Evolutionary conservation across 2,113 vertebrate genomes (phyloP), one percentile per base, ranked within the genome.

Genomic region (Calypte anna): DNA sequence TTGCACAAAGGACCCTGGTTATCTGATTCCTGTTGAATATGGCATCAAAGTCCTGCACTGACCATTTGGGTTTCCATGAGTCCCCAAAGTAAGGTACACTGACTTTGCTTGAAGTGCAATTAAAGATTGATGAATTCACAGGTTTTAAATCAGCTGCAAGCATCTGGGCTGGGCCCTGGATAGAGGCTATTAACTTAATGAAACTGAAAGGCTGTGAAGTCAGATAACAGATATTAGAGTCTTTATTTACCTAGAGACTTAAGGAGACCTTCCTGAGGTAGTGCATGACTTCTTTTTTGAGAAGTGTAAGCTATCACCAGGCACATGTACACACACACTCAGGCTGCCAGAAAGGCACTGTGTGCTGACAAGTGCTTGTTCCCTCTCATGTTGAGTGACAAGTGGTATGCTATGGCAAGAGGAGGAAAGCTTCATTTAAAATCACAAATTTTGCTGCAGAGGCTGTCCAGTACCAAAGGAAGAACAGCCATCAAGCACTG

Each of bases 101-200:
- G 95, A 84, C 90, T 97, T 93, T 74, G 33, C 85, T 88, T 83
- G 80, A 94, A 96, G 90, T 86, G 54, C 76, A 84, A 28, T 96
- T 92, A 90, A 82, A 96, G 88, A 96, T 33, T 95, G 90, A 96
- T 96, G 93, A 96, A 88, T 96, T 96, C 88, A 88, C 90, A 94
- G 88, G 76, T 90, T 96, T 94, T 94, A 97, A 96, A 96, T 96
- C 95, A 96, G 88, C 88, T 73, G 66, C 82, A 83, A 88, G 94
- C 88, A 88, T 93, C 96, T n/a, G 5, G 67, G 69, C 82, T 90
- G 69, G 76, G 80, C 95, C 76, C 88, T 91, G 95, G 86, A 86
- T 92, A 62, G 59, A 86, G 82, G 88, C 95, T 96, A 96, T 96
- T 96, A 97, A 94, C 88, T 83, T 93, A 96, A 96, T 96, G 95